These are phyloP conservation scores for Caerostris darwini DNA, from an alignment of 1,140 invertebrate genomes.

Conservation along the genomic window DNA sequence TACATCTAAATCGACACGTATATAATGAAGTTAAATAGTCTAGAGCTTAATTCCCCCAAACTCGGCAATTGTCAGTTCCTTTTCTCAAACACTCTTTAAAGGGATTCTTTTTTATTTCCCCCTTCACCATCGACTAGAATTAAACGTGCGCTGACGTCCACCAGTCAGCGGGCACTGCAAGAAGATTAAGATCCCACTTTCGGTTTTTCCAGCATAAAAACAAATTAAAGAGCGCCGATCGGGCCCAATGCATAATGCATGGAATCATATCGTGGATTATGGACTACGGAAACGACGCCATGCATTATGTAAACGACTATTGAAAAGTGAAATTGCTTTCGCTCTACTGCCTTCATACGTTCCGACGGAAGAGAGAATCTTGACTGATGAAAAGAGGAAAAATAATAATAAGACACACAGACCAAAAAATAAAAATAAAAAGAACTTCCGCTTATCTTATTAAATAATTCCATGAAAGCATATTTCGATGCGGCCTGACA, in stretches of 20 bases:
- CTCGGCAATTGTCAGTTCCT: not conserved
- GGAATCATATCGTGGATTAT: constrained; percentile 76
- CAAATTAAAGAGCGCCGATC: constrained; percentile 57
- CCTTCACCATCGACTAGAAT: not conserved
- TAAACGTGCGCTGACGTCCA: constrained; percentile 15
- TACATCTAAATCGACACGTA: not conserved
- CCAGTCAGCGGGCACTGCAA: not conserved
- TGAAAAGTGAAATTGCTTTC: constrained; percentile 77
- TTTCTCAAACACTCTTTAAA: constrained; percentile 25
- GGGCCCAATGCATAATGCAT: constrained; percentile 72
- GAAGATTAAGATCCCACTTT: constrained; percentile 73
- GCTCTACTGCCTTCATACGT: constrained; percentile 55
- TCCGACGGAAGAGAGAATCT: constrained; percentile 23
- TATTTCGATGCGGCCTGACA: constrained; percentile 44
- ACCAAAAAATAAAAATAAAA: constrained; percentile 39
- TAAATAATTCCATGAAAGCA: constrained; percentile 76
- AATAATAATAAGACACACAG: not conserved
- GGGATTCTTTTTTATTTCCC: not conserved
- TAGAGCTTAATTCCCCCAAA: not conserved
- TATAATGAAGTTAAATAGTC: not conserved
- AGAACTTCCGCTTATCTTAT: constrained; percentile 64
- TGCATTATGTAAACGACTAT: constrained; percentile 77
- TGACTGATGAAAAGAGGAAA: constrained; percentile 45
- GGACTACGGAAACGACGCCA: constrained; percentile 71
- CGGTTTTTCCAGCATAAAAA: constrained; percentile 58